A percentile compares a stretch with the other conserved stretches of the same genome.
Conservation (phyloP, 2,797 vertebrate species). For the Sebastes vulpes region DNA sequence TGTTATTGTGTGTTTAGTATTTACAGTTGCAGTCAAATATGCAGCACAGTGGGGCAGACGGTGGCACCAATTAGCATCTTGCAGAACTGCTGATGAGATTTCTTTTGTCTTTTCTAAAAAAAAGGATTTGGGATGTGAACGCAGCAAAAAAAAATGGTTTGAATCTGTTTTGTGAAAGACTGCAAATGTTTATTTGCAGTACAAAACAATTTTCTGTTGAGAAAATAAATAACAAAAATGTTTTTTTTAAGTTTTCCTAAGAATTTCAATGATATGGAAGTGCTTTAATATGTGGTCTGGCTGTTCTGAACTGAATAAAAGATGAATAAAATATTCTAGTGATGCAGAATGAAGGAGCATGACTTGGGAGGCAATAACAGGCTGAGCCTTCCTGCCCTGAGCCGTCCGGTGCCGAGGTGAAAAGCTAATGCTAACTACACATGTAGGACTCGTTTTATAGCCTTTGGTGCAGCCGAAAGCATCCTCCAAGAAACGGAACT, state of each 20-base stretch:
- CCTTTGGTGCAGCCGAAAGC: background rate
- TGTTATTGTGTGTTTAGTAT: conserved; percentile 5
- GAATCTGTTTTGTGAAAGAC: background rate
- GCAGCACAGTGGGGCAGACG: conserved; percentile 9
- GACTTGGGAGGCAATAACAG: background rate
- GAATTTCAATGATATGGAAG: background rate
- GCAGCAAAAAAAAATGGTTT: background rate
- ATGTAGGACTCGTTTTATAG: background rate
- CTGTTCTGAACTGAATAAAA: background rate
- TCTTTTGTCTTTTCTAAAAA: background rate
- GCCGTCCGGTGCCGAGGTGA: background rate
- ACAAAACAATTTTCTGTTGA: background rate
- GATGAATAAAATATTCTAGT: no score
- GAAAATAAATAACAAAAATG: background rate
- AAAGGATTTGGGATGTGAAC: background rate
- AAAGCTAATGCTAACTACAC: background rate
- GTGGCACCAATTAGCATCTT: conserved; percentile 7
- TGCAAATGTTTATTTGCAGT: background rate
- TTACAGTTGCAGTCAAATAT: conserved; percentile 22
- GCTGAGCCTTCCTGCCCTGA: background rate
- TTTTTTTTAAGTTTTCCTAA: background rate
- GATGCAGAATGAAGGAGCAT: background rate
- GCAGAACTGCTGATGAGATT: background rate
- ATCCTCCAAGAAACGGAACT: background rate
- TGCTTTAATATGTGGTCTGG: background rate